Evolutionary conservation across 2,113 vertebrate species (phyloP), one percentile per base, ranked within the genome.

Genomic region (Cromileptes altivelis): DNA sequence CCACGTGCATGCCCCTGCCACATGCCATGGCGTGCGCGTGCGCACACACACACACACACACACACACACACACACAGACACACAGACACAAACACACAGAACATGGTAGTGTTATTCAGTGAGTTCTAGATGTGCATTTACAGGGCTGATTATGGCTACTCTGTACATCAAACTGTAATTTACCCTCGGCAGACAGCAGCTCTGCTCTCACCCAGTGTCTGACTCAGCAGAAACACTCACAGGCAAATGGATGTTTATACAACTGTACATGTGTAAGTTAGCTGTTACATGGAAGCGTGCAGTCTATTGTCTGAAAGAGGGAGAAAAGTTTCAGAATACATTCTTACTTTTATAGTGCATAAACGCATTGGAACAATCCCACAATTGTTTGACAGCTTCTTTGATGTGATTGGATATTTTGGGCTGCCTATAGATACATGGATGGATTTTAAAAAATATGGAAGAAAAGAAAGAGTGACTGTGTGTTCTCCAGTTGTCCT

Each of bases 1-100:
- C 87, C 89, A 83, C 83, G 78, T 91, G 93, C 93, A 94, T 94
- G 93, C n/a, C 69, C 70, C 81, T 80, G 80, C 88, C 87, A 81
- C 86, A 87, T 72, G 65, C 60, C 85, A 91, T 56, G 77, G 79
- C 70, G 67, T 74, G 40, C 85, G 55, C 82, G 21, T 60, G 60
- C 47, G 27, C 55, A 70, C 73, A 53, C 64, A 49, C 65, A 56
- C 70, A 79, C 70, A 56, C 40, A 33, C 61, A 67, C 69, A 77
- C 42, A 47, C 58, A 52, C 73, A 49, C 72, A 55, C 81, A 63
- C 85, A 19, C 63, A 70, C 47, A 69, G 63, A n/a, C n/a, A 76
- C 64, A 67, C 45, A 69, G 63, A 42, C 47, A 73, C 40, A 82
- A 62, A 75, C 62, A 53, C 57, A 70, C 56, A 65, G n/a, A 17